Percentiles rank a stretch among this genome's conserved stretches.
Conservation (phyloP, 2,113 vertebrate genomes). For the Phycodurus eques region DNA sequence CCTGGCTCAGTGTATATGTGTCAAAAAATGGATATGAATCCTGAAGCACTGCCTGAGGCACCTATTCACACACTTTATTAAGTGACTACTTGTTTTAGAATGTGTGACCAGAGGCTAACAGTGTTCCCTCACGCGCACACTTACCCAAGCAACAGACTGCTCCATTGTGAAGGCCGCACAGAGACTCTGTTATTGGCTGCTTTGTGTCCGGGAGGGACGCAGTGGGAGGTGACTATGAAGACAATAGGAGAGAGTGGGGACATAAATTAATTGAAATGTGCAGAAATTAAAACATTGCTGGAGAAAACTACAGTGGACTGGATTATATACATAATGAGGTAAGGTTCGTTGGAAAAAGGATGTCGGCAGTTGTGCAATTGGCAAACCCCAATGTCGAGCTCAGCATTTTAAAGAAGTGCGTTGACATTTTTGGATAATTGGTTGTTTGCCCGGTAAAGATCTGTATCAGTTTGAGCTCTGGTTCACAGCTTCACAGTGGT, state of each 20-base stretch:
- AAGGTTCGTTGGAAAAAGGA: background rate
- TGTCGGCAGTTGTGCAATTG: slow-evolving; percentile 3
- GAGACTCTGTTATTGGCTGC: slow-evolving; percentile 65
- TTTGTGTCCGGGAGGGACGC: slow-evolving; percentile 46
- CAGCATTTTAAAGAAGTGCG: background rate
- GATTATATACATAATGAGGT: slow-evolving; percentile 10
- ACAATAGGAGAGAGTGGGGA: slow-evolving; percentile 23
- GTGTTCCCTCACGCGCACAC: slow-evolving; percentile 23
- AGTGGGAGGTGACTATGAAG: slow-evolving; percentile 8
- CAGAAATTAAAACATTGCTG: slow-evolving; percentile 15
- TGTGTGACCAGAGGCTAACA: slow-evolving; percentile 27
- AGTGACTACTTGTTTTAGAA: slow-evolving; percentile 38
- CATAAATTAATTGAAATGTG: slow-evolving; percentile 31
- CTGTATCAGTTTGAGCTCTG: background rate
- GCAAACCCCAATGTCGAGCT: slow-evolving; percentile 7
- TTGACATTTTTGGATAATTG: slow-evolving; percentile 9
- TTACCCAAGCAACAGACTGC: slow-evolving; percentile 59
- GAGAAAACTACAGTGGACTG: background rate
- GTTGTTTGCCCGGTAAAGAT: background rate
- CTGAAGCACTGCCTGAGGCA: slow-evolving; percentile 16
- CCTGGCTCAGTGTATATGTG: background rate
- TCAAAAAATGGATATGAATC: slow-evolving; percentile 22
- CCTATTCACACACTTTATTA: slow-evolving; percentile 26
- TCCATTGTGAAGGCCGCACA: slow-evolving; percentile 66
- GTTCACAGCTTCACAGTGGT: background rate